Conservation (phyloP, 2,888 invertebrate species). For the Oeneis ivallda region DNA sequence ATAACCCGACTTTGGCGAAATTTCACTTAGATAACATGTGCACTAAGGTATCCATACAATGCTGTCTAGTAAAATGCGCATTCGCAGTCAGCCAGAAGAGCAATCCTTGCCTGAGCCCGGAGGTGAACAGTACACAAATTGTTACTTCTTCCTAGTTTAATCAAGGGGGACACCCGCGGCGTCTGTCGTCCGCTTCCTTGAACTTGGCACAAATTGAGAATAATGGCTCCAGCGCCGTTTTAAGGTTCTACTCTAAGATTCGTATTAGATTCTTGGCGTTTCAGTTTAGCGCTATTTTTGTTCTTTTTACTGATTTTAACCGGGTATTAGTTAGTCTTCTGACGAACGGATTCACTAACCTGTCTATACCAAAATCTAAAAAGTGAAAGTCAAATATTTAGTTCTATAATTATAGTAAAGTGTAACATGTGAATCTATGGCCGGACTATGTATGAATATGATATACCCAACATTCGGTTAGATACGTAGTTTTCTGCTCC, state of each 20-base stretch:
- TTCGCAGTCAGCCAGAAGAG: slow-evolving; percentile 49
- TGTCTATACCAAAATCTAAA: too few species aligned
- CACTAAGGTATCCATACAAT: too few species aligned
- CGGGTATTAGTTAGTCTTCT: background rate
- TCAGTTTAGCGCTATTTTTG: background rate
- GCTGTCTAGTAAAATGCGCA: background rate
- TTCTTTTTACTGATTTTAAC: background rate
- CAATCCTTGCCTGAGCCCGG: slow-evolving; percentile 54
- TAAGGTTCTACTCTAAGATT: slow-evolving; percentile 51
- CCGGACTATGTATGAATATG: too few species aligned
- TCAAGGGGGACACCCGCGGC: slow-evolving; percentile 80
- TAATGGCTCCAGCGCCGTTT: slow-evolving; percentile 71
- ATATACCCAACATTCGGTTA: too few species aligned
- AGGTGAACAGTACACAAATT: slow-evolving; percentile 70
- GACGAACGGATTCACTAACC: too few species aligned
- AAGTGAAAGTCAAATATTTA: too few species aligned
- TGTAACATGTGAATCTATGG: too few species aligned
- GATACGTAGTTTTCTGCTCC: too few species aligned
- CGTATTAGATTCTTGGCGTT: slow-evolving; percentile 15
- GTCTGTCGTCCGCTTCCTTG: slow-evolving; percentile 63
- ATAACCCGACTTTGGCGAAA: too few species aligned
- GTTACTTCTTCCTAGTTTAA: slow-evolving; percentile 75
- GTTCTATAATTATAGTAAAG: too few species aligned
- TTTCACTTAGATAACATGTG: too few species aligned
- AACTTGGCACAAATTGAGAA: slow-evolving; percentile 77